phyloP scores from a whole-genome alignment of 2,888 invertebrate genomes.

The Elmis aenea region DNA sequence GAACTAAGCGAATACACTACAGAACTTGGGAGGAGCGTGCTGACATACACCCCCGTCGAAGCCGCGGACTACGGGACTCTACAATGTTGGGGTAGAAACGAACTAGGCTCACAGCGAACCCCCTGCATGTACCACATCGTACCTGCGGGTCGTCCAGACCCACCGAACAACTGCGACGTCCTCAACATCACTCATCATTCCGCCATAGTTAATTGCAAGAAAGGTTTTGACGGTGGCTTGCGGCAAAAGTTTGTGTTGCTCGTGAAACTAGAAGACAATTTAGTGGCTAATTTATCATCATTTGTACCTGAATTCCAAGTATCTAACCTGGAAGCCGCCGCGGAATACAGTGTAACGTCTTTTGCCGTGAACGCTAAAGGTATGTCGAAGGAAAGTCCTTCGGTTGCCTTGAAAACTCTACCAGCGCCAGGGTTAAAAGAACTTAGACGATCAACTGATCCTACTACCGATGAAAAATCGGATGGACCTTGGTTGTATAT shows the following conservation, averaged over 20 bases:
- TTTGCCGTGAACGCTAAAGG: constrained; percentile 66
- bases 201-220: constrained; percentile 47
- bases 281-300: constrained; percentile 44
- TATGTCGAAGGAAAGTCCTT: constrained; percentile 44
- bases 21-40: constrained; percentile 41
- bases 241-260: constrained; percentile 48
- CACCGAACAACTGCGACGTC: constrained; percentile 49
- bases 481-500: constrained; percentile 43
- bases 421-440: constrained; percentile 48
- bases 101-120: constrained; percentile 62
- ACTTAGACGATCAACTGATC: constrained; percentile 45
- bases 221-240: constrained; percentile 54
- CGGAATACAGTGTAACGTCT: constrained; percentile 48
- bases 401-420: constrained; percentile 47
- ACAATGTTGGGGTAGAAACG: constrained; percentile 70
- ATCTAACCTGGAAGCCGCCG: constrained; percentile 49
- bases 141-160: constrained; percentile 59
- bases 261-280: constrained; percentile 29
- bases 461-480: constrained; percentile 27
- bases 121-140: constrained; percentile 73
- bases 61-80: constrained; percentile 71
- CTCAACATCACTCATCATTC: constrained; percentile 51
- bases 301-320: constrained; percentile 48
- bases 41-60: constrained; percentile 54
- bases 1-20: constrained; percentile 45